Conservation (phyloP, 2,113 vertebrate genomes). For the Cichladusa arquata region DNA sequence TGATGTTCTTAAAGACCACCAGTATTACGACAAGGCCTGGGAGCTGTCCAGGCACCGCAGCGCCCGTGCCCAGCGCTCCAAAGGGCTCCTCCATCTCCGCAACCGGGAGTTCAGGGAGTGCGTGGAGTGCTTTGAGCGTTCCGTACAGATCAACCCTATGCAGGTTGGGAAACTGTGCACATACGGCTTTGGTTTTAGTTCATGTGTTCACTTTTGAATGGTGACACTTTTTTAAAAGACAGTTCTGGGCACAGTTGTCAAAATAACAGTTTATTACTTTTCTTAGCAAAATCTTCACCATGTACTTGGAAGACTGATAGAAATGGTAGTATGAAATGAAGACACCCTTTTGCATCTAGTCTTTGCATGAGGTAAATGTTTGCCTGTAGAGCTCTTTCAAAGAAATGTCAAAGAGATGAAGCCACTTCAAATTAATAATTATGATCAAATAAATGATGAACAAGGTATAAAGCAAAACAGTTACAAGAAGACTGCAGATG, state of each 20-base stretch:
- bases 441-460: not conserved
- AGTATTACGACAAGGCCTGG: constrained; percentile 91
- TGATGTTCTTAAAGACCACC: constrained; percentile 88
- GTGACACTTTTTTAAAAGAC: not conserved
- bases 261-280: not conserved
- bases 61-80: constrained; percentile 90
- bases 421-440: not conserved
- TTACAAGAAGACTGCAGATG: not conserved
- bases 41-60: constrained; percentile 88
- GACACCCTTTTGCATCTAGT: not conserved
- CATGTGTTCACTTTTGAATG: not conserved
- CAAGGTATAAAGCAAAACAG: not conserved
- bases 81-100: constrained; percentile 89
- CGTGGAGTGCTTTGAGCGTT: constrained; percentile 88
- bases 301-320: not conserved
- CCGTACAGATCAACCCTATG: constrained; percentile 87
- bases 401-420: not conserved
- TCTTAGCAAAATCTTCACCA: not conserved
- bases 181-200: not conserved
- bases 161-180: constrained; percentile 77
- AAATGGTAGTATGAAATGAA: not conserved
- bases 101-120: constrained; percentile 84
- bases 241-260: not conserved
- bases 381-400: not conserved
- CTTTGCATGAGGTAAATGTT: not conserved